Evolutionary conservation across 2,888 invertebrate genomes (phyloP), one percentile per base, ranked within the genome.

Genomic region (Noctua comes): DNA sequence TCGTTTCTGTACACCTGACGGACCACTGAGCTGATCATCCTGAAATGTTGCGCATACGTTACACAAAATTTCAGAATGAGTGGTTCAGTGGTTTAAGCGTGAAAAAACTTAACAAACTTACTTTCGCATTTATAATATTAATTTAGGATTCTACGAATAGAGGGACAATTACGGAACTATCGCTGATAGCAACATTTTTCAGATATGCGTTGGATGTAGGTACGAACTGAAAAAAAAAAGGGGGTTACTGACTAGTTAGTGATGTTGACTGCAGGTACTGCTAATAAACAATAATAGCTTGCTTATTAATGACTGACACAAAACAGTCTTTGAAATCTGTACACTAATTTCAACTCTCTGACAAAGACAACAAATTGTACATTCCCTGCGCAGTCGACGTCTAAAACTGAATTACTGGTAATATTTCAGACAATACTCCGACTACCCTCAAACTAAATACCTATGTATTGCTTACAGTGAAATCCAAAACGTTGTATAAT

Each of bases 401-500:
- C 13, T 68, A 40, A 62, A 36, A n/a, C 43, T 43, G 64, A 74
- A 65, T 72, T 21, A 59, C 51, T 64, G 6, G n/a, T 65, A 76
- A 65, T 85, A 85, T 57, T 74, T 76, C 31, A 69, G 59, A 76
- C 57, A 75, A 54, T 59, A 4, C 24, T 21, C n/a, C 10, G 2
- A 75, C 11, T 36, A 73, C 46, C 18, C 46, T 62, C 40, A 40
- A 21, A 54, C n/a, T 80, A 62, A 72, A 74, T 71, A 71, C 57
- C 21, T 36, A 73, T 31, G 13, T 69, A 82, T 69, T 76, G 36
- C 66, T 46, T 16, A 64, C 48, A 69, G 48, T 18, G 36, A 68
- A 59, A 77, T 83, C 46, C 3, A 31, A 66, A 78, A 69, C 57
- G 51, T 40, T 54, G 51, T 68, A 40, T 77, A 75, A 76, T 79